phyloP scores from a whole-genome alignment of 2,113 vertebrate genomes.

The Furnarius figulus region DNA sequence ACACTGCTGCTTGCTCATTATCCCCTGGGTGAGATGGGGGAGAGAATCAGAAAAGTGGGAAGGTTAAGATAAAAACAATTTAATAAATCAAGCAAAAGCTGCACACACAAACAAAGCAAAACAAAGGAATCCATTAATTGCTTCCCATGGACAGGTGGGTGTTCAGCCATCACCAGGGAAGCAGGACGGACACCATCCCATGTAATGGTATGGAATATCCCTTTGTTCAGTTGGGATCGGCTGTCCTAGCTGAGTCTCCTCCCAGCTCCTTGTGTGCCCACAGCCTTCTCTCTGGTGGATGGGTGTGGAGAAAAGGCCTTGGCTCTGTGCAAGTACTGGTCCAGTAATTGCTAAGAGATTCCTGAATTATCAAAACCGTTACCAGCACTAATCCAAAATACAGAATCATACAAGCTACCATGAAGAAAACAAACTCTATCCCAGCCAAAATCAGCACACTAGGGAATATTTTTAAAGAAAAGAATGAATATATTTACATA shows the following conservation, averaged over 20 bases:
- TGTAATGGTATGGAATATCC: background rate
- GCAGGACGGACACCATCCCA: background rate
- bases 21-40: background rate
- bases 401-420: background rate
- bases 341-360: background rate
- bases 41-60: background rate
- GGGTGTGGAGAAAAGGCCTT: background rate
- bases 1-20: background rate
- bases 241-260: background rate
- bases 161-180: background rate
- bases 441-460: background rate
- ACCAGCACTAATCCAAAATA: background rate
- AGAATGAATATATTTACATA: background rate
- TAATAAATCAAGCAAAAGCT: background rate
- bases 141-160: background rate
- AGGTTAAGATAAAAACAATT: background rate
- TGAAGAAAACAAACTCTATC: background rate
- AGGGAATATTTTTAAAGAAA: background rate
- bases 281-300: background rate
- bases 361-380: background rate
- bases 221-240: background rate
- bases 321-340: background rate
- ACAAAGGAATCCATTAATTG: background rate
- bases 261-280: no score
- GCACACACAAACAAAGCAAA: background rate